Percentiles rank a stretch among this genome's conserved stretches.
Evolutionary conservation across 2,113 vertebrate species (phyloP).

Genomic region (Progne subis): DNA sequence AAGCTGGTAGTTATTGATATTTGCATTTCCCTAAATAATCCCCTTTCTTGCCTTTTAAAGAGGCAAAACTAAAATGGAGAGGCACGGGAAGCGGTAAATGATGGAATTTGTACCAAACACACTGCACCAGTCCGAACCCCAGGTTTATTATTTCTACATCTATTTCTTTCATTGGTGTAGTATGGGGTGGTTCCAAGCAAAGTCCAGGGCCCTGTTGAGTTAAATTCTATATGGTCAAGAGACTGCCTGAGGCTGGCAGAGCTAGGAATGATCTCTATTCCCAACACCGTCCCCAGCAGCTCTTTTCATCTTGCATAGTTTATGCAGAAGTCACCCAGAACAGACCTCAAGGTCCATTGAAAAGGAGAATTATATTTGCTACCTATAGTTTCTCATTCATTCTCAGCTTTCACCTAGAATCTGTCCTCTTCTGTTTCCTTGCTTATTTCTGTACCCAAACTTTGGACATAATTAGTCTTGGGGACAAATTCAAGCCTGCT

Average conservation of each 20-base stretch:
- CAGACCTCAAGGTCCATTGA: background rate
- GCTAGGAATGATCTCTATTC: background rate
- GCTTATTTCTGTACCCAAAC: background rate
- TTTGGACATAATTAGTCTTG: background rate
- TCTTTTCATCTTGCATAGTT: accelerated
- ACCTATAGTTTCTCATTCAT: background rate
- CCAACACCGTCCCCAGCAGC: background rate
- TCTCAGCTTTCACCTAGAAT: background rate
- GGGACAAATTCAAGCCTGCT: background rate
- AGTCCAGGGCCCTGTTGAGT: background rate
- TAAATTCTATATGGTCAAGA: background rate
- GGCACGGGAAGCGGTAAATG: background rate
- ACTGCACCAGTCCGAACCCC: background rate
- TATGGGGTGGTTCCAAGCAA: background rate
- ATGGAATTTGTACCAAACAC: background rate
- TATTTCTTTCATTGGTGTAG: background rate
- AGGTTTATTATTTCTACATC: background rate
- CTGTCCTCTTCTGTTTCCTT: background rate
- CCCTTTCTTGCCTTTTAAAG: background rate
- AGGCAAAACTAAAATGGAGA: background rate
- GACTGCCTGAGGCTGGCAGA: background rate
- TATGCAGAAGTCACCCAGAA: background rate
- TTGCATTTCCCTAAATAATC: background rate
- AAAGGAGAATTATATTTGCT: background rate
- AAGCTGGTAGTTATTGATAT: background rate